phyloP scores from a whole-genome alignment of 2,888 invertebrate genomes.

The Sarcophaga caerulescens region DNA sequence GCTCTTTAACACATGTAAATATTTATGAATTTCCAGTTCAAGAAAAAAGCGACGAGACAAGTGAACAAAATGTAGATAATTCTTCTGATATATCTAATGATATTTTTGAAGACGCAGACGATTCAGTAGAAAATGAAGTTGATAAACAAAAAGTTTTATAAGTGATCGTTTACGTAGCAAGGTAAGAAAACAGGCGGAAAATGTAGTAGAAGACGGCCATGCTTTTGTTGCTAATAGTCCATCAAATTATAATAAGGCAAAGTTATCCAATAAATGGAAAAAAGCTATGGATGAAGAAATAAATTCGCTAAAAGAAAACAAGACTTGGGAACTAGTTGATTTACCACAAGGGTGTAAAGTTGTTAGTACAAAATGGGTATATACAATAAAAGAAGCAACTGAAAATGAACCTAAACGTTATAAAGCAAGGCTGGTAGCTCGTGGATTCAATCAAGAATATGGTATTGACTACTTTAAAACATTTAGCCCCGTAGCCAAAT shows the following conservation, averaged over 20 bases:
- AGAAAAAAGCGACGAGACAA: neutral
- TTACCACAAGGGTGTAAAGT: conserved; percentile 13
- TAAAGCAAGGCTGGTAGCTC: conserved; percentile 51
- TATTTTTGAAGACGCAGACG: conserved; percentile 30
- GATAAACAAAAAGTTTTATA: conserved; percentile 31
- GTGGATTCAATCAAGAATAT: conserved; percentile 15
- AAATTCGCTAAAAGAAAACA: conserved; percentile 26
- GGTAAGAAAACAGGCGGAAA: conserved; percentile 15
- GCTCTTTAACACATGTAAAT: neutral
- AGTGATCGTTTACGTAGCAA: conserved; percentile 47
- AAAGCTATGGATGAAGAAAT: conserved; percentile 28
- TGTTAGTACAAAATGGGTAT: conserved; percentile 38
- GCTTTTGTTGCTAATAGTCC: neutral
- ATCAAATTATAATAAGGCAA: conserved; percentile 42
- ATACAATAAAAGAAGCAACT: conserved; percentile 23
- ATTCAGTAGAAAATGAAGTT: conserved; percentile 7
- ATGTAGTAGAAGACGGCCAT: conserved; percentile 9
- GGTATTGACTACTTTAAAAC: conserved; percentile 41
- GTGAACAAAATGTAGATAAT: neutral
- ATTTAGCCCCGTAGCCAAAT: conserved; percentile 29
- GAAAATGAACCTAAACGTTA: conserved; percentile 6
- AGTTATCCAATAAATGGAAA: conserved; percentile 33
- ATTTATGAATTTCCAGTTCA: conserved; percentile 11
- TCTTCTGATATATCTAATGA: conserved; percentile 21
- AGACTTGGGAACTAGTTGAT: conserved; percentile 29